These are phyloP conservation scores for Arbacia lixula DNA, from an alignment of 53 echinoderm and acorn worm species.

Conservation along the genomic window DNA sequence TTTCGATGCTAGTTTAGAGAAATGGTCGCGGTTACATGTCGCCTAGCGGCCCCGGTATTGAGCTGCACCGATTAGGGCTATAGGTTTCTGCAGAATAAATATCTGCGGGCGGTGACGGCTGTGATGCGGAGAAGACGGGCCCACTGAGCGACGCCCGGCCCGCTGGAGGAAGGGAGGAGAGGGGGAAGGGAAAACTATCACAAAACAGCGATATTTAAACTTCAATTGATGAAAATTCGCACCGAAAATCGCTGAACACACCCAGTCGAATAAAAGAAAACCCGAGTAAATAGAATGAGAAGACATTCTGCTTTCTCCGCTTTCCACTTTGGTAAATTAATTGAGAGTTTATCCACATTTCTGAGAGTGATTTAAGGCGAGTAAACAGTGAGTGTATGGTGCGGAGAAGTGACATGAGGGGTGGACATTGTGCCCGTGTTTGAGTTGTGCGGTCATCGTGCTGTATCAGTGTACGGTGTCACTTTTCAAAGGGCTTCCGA, in stretches of 20 bases:
- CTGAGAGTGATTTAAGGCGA: conserved; percentile 25
- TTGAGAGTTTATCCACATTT: conserved; percentile 55
- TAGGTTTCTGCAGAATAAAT: conserved; percentile 24
- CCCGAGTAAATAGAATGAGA: conserved; percentile 31
- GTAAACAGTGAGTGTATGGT: conserved; percentile 17
- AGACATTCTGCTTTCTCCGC: conserved; percentile 17
- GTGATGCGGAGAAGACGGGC: background rate
- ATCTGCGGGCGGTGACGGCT: conserved; percentile 19
- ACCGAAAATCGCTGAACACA: conserved; percentile 24
- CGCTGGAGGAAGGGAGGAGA: background rate
- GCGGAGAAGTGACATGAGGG: conserved; percentile 13
- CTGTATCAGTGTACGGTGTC: conserved; percentile 32
- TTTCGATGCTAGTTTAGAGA: too few species aligned
- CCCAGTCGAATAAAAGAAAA: background rate
- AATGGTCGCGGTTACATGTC: too few species aligned
- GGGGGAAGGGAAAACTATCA: background rate
- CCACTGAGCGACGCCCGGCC: background rate
- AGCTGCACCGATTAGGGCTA: background rate
- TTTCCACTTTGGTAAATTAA: conserved; percentile 50
- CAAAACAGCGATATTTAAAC: conserved; percentile 14
- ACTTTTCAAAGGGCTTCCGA: conserved; percentile 39
- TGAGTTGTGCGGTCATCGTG: background rate
- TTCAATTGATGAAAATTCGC: conserved; percentile 15
- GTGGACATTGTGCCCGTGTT: conserved; percentile 15
- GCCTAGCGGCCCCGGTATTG: background rate